These are phyloP conservation scores for Corythucha ciliata DNA, from an alignment of 2,888 invertebrate species.

Conservation along the genomic window DNA sequence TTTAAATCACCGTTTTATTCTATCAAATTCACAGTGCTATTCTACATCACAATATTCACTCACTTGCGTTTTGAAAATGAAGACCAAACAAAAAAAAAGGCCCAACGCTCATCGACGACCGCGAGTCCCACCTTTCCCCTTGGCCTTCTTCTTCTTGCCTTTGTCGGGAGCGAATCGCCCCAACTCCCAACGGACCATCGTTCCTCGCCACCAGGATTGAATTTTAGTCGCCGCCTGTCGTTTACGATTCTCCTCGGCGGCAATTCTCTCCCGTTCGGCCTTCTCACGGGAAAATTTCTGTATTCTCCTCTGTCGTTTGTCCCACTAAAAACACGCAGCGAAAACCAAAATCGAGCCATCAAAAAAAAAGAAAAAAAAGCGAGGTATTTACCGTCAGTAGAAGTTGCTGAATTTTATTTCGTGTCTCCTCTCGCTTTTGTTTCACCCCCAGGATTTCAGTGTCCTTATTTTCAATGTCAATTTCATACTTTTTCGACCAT, in stretches of 20 bases:
- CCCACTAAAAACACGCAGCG: constrained; percentile 8
- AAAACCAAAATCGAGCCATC: no score
- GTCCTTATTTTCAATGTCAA: constrained; percentile 22
- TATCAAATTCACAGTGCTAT: no score
- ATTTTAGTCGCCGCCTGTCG: constrained; percentile 38
- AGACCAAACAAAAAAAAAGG: no score
- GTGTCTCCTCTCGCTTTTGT: constrained; percentile 14
- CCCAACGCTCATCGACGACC: no score
- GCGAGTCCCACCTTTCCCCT: no score
- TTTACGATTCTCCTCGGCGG: constrained; percentile 23
- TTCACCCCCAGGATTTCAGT: constrained; percentile 16
- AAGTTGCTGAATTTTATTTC: constrained; percentile 1
- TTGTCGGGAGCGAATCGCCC: constrained; percentile 40
- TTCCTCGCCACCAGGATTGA: constrained; percentile 46
- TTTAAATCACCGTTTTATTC: no score
- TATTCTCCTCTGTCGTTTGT: constrained; percentile 10
- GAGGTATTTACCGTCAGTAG: background rate
- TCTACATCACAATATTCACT: no score
- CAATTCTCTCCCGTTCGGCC: constrained; percentile 16
- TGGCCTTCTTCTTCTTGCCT: constrained; percentile 28
- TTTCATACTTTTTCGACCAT: constrained; percentile 21
- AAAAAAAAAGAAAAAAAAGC: background rate
- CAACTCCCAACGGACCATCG: constrained; percentile 44
- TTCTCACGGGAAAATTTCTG: constrained; percentile 8
- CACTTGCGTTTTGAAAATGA: no score